Evolutionary conservation across 1,140 invertebrate genomes (phyloP).

Genomic region (Spodoptera frugiperda): DNA sequence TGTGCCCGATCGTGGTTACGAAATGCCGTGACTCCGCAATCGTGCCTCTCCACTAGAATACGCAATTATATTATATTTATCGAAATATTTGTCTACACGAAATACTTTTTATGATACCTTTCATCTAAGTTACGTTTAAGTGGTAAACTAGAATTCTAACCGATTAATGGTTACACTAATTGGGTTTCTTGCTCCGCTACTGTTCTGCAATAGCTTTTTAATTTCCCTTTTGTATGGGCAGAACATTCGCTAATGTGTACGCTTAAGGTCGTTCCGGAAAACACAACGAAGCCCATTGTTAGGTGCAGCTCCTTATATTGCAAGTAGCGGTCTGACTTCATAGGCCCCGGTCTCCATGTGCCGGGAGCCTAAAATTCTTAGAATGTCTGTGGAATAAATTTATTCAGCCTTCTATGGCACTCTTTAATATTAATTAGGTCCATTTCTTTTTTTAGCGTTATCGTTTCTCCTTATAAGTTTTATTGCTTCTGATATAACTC

Average conservation of each 20-base stretch:
- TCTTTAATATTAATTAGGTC: constrained; percentile 64
- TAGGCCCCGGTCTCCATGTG: constrained; percentile 58
- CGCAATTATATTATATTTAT: constrained; percentile 60
- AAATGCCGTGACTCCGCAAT: constrained; percentile 79
- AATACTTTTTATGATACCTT: not conserved
- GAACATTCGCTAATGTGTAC: constrained; percentile 77
- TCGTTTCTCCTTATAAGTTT: constrained; percentile 14
- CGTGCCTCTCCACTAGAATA: constrained; percentile 65
- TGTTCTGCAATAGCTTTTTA: constrained; percentile 75
- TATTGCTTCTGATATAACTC: constrained; percentile 31
- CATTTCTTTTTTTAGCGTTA: constrained; percentile 29
- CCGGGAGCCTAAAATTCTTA: constrained; percentile 74
- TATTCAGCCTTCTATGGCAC: constrained; percentile 67
- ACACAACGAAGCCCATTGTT: constrained; percentile 76
- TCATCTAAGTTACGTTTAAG: not conserved
- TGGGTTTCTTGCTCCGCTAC: constrained; percentile 56
- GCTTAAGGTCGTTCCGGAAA: constrained; percentile 70
- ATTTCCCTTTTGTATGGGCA: constrained; percentile 73
- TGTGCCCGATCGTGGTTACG: constrained; percentile 81
- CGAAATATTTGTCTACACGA: constrained; percentile 39
- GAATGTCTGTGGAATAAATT: constrained; percentile 72
- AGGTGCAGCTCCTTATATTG: constrained; percentile 74
- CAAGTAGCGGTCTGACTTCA: constrained; percentile 76
- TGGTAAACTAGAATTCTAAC: constrained; percentile 39
- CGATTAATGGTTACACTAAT: constrained; percentile 55